These are phyloP conservation scores for Pogona vitticeps DNA, from an alignment of 2,113 vertebrate genomes.

Conservation along the genomic window DNA sequence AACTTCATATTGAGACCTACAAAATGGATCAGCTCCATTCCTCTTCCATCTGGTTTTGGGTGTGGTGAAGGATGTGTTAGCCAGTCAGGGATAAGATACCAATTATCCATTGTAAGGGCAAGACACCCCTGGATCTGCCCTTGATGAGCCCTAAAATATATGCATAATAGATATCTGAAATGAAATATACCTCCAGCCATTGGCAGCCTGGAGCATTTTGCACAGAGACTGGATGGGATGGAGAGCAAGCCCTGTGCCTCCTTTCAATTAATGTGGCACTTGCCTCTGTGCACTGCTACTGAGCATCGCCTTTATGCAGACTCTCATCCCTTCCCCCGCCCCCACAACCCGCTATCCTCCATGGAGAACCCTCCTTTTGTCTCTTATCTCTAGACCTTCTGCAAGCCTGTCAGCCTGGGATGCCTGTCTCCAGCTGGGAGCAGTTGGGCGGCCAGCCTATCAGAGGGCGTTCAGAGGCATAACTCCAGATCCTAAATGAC, in stretches of 20 bases:
- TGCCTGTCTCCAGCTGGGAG: slow-evolving; percentile 8
- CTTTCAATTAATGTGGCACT: background rate
- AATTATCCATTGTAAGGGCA: background rate
- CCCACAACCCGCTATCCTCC: background rate
- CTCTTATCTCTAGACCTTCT: slow-evolving; percentile 14
- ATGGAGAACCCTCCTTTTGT: slow-evolving; percentile 17
- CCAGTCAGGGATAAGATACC: too few relatives aligned
- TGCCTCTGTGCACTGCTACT: background rate
- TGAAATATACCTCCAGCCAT: background rate
- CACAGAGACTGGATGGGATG: background rate
- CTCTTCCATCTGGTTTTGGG: too few relatives aligned
- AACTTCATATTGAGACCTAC: background rate
- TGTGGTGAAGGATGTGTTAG: too few relatives aligned
- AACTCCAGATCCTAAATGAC: slow-evolving; percentile 24
- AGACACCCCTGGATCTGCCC: background rate
- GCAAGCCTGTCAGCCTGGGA: background rate
- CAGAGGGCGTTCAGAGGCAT: slow-evolving; percentile 24
- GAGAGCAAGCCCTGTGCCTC: background rate
- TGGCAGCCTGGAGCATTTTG: background rate
- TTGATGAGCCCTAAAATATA: background rate
- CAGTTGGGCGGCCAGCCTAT: slow-evolving; percentile 23
- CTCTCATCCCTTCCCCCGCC: background rate
- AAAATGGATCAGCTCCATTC: too few relatives aligned
- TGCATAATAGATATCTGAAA: background rate
- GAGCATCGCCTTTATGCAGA: background rate